Evolutionary conservation across 2,888 invertebrate genomes (phyloP).

Genomic region (Ophioninae sp.): DNA sequence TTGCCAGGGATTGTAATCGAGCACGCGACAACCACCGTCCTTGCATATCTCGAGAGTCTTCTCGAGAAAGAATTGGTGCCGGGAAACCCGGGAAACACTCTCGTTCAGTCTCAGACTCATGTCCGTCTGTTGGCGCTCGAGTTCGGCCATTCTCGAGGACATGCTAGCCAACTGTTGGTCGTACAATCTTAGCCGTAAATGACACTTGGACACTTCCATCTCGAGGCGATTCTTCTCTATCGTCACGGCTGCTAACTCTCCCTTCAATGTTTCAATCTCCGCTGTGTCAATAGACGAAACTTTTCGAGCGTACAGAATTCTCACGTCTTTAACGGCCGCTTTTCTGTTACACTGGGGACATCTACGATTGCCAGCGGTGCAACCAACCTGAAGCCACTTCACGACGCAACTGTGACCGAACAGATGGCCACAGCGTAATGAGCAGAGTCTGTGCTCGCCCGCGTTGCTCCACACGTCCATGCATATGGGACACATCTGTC

Average conservation of each 20-base stretch:
- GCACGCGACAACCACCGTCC: conserved; percentile 90
- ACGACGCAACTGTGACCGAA: conserved; percentile 92
- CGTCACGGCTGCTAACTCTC: conserved; percentile 76
- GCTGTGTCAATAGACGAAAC: conserved; percentile 90
- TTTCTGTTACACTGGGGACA: conserved; percentile 95
- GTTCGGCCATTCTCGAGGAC: conserved; percentile 70
- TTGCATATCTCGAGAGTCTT: conserved; percentile 86
- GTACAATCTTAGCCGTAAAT: conserved; percentile 79
- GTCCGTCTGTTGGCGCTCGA: conserved; percentile 69
- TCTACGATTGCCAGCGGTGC: conserved; percentile 82
- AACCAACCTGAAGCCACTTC: conserved; percentile 86
- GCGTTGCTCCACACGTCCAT: conserved; percentile 93
- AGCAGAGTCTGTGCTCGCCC: conserved; percentile 92
- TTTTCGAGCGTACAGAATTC: conserved; percentile 90
- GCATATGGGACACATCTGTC: conserved; percentile 90
- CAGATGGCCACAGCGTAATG: conserved; percentile 95
- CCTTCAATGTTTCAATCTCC: conserved; percentile 85
- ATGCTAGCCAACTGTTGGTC: conserved; percentile 78
- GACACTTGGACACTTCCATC: conserved; percentile 84
- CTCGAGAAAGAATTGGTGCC: conserved; percentile 82
- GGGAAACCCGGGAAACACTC: conserved; percentile 66
- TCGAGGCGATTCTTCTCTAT: conserved; percentile 84
- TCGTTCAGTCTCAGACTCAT: conserved; percentile 71
- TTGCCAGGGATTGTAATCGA: conserved; percentile 86
- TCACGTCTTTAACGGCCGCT: conserved; percentile 86